phyloP scores from a whole-genome alignment of 2,113 vertebrate genomes.

The Varanus komodoensis region DNA sequence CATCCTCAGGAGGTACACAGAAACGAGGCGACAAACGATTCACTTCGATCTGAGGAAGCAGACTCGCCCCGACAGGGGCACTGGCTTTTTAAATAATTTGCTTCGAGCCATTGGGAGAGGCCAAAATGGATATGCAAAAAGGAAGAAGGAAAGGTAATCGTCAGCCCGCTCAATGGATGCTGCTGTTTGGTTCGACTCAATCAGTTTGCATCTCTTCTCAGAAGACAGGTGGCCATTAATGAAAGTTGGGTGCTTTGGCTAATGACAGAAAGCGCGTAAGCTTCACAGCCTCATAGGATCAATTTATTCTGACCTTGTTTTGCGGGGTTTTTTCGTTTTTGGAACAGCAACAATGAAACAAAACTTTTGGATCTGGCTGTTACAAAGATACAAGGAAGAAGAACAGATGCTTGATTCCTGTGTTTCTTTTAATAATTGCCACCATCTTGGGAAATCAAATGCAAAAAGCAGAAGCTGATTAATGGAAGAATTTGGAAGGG shows the following conservation, averaged over 20 bases:
- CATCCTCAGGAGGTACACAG: too few species aligned
- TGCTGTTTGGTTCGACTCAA: neutral
- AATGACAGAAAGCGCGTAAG: constrained; percentile 1
- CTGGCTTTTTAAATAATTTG: neutral
- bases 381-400: neutral
- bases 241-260: constrained; percentile 6
- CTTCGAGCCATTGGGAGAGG: neutral
- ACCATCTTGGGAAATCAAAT: neutral
- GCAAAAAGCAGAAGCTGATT: neutral
- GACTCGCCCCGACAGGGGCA: too few species aligned
- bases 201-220: constrained; percentile 13
- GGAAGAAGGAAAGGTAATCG: neutral
- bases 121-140: neutral
- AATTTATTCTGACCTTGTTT: constrained; percentile 3
- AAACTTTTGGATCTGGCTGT: neutral
- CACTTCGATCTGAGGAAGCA: too few species aligned
- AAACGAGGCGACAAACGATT: too few species aligned
- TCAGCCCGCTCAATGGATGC: too few species aligned
- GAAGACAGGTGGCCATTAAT: neutral
- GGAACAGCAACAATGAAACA: neutral
- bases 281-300: neutral
- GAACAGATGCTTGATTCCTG: too few species aligned
- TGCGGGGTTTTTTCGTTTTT: neutral
- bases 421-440: neutral
- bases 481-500: neutral